Evolutionary conservation across 2,888 invertebrate species (phyloP).

Genomic region (Zygaena filipendulae): DNA sequence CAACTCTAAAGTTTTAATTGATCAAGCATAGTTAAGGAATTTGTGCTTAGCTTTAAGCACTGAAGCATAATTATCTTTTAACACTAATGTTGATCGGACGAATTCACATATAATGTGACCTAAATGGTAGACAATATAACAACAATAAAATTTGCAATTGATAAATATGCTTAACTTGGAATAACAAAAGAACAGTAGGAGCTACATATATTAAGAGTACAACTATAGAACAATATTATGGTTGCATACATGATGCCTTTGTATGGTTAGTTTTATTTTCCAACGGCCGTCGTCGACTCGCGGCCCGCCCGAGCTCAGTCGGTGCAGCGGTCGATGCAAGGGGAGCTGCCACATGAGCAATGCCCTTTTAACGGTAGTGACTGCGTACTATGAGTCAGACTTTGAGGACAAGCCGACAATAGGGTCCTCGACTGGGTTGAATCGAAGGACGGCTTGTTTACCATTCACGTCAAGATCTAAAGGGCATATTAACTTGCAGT

Average conservation of each 20-base stretch:
- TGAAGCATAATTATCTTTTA: too few relatives aligned
- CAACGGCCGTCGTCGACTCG: constrained; percentile 22
- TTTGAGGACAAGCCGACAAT: constrained; percentile 61
- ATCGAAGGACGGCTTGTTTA: constrained; percentile 58
- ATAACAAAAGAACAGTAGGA: too few relatives aligned
- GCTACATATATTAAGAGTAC: background rate
- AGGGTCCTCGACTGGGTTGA: constrained; percentile 59
- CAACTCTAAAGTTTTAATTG: too few relatives aligned
- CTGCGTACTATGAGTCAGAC: constrained; percentile 48
- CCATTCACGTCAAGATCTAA: too few relatives aligned
- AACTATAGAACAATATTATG: constrained; percentile 50
- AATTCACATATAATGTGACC: constrained; percentile 22
- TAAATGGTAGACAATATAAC: constrained; percentile 41
- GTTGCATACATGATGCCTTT: too few relatives aligned
- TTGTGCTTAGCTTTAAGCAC: too few relatives aligned
- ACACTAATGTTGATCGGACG: too few relatives aligned
- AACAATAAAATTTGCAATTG: constrained; percentile 47
- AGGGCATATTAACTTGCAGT: too few relatives aligned
- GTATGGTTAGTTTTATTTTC: constrained; percentile 39
- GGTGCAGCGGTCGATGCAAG: constrained; percentile 42
- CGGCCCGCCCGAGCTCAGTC: background rate
- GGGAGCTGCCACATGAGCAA: constrained; percentile 57
- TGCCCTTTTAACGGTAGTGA: constrained; percentile 64
- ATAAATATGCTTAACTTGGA: too few relatives aligned
- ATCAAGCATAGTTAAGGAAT: too few relatives aligned